Evolutionary conservation across 2,797 vertebrate genomes (phyloP).

Genomic region (Poeciliopsis presidionis): DNA sequence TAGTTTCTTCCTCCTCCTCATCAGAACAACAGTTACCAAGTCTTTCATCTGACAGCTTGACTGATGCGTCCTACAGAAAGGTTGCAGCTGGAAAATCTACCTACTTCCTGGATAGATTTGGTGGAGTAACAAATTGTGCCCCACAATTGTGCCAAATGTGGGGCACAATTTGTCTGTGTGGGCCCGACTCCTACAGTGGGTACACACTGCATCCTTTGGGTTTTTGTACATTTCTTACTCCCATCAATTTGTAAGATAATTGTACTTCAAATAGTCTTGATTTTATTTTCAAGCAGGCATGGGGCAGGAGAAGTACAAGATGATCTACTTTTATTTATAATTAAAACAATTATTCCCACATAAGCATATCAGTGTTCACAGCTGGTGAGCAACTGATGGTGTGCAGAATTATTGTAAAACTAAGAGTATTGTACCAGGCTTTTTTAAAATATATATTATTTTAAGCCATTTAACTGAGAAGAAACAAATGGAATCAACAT

Average conservation of each 20-base stretch:
- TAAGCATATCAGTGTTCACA: not conserved
- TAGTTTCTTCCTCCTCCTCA: conserved; percentile 4
- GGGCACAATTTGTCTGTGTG: not conserved
- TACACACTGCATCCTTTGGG: not conserved
- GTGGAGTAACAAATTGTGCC: too few relatives aligned
- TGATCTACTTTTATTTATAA: not conserved
- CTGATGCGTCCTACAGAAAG: not conserved
- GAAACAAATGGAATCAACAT: not conserved
- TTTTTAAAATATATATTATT: too few relatives aligned
- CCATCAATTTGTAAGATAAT: not conserved
- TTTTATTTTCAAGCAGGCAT: not conserved
- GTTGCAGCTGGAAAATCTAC: conserved; percentile 1
- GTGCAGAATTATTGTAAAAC: not conserved
- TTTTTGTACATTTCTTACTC: not conserved
- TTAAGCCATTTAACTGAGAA: too few relatives aligned
- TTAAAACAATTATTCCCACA: not conserved
- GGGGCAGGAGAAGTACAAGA: not conserved
- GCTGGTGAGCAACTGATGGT: not conserved
- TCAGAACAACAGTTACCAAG: not conserved
- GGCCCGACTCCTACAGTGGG: not conserved
- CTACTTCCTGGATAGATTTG: not conserved
- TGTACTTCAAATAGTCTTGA: not conserved
- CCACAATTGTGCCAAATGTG: too few relatives aligned
- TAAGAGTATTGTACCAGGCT: not conserved
- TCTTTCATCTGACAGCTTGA: conserved; percentile 11